Percentiles rank a stretch among this genome's conserved stretches.
These are phyloP conservation scores for Cottus gobio DNA, from an alignment of 2,113 vertebrate genomes.

Conservation along the genomic window DNA sequence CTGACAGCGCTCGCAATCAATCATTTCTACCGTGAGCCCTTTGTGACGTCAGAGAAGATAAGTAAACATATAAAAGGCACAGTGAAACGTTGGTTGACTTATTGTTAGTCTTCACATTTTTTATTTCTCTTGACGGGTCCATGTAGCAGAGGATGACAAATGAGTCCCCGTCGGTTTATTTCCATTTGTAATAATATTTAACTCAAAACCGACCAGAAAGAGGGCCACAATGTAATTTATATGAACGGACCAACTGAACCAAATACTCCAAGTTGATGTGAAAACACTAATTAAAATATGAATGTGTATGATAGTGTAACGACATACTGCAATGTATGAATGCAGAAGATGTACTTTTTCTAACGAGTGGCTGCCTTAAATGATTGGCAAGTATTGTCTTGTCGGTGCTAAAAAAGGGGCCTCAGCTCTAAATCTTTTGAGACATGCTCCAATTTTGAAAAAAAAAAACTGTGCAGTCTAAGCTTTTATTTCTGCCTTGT, in stretches of 20 bases:
- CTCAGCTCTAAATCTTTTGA: neutral
- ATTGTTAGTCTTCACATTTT: neutral
- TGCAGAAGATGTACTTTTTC: neutral
- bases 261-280: neutral
- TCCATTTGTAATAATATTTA: neutral
- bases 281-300: neutral
- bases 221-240: neutral
- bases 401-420: neutral
- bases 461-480: neutral
- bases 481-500: conserved; percentile 1
- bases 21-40: too few species aligned
- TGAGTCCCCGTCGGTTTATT: neutral
- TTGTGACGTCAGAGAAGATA: neutral
- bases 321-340: neutral
- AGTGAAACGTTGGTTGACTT: neutral
- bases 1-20: neutral
- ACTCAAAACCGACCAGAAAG: neutral
- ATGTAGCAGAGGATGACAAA: neutral
- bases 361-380: neutral
- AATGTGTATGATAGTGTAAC: neutral
- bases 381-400: neutral
- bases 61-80: neutral
- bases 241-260: neutral
- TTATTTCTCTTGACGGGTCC: too few species aligned
- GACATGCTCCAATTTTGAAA: neutral